Conservation (phyloP, 2,888 invertebrate genomes). For the Caenorhabditis sp. region DNA sequence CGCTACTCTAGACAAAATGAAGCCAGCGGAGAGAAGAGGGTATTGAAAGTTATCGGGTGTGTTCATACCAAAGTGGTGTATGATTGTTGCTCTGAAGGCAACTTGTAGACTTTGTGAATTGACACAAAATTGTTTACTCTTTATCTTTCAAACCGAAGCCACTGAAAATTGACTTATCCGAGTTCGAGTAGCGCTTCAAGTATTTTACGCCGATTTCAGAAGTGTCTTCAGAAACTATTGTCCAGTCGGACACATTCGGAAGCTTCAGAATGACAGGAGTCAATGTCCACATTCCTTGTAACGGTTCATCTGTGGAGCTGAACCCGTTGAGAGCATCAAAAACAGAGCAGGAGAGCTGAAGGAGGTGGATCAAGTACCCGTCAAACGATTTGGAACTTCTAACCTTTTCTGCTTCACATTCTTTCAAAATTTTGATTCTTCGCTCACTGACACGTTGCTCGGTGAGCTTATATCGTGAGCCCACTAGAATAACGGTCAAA, state of each 20-base stretch:
- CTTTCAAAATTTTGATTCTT: conserved; percentile 11
- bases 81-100: conserved; percentile 86
- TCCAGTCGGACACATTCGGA: conserved; percentile 18
- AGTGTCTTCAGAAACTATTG: conserved; percentile 28
- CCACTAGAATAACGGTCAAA: conserved; percentile 27
- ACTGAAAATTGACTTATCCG: conserved; percentile 15
- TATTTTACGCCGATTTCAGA: conserved; percentile 24
- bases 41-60: conserved; percentile 79
- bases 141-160: conserved; percentile 66
- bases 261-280: conserved; percentile 30
- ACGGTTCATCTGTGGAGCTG: background rate
- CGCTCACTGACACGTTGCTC: conserved; percentile 12
- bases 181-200: background rate
- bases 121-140: conserved; percentile 40
- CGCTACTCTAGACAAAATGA: conserved; percentile 24
- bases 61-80: conserved; percentile 87
- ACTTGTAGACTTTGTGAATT: background rate
- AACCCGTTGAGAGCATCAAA: conserved; percentile 33
- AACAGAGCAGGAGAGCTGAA: conserved; percentile 29
- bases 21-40: conserved; percentile 38
- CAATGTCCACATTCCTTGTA: conserved; percentile 50
- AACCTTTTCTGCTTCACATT: conserved; percentile 22
- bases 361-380: background rate
- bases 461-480: conserved; percentile 28
- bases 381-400: background rate